Evolutionary conservation across 2,888 invertebrate species (phyloP).

Genomic region (Macrophya alboannulata): DNA sequence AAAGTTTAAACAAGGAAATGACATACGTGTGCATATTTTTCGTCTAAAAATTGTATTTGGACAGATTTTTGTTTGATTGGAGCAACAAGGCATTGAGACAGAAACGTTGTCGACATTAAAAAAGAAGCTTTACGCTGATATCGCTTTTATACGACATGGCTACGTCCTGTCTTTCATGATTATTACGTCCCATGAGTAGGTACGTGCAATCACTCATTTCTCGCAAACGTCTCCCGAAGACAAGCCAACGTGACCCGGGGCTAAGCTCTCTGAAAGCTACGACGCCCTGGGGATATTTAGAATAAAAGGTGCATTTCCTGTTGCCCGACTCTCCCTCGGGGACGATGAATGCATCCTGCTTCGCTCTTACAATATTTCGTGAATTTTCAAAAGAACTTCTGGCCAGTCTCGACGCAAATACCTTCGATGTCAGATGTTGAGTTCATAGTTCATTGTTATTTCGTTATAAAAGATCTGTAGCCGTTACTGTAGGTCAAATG

Average conservation of each 20-base stretch:
- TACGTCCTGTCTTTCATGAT: constrained; percentile 17
- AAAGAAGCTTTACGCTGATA: background rate
- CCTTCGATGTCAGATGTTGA: background rate
- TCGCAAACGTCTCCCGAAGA: constrained; percentile 18
- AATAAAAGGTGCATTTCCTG: constrained; percentile 51
- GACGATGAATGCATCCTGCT: constrained; percentile 31
- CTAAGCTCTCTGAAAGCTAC: constrained; percentile 49
- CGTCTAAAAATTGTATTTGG: background rate
- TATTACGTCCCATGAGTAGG: constrained; percentile 28
- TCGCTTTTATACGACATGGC: background rate
- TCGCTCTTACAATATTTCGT: background rate
- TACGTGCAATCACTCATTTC: constrained; percentile 46
- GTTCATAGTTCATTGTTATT: background rate
- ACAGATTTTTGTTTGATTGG: background rate
- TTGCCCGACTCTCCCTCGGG: constrained; percentile 33
- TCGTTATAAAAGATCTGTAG: background rate
- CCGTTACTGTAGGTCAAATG: background rate
- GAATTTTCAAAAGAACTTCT: background rate
- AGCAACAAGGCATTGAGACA: background rate
- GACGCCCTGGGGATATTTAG: constrained; percentile 48
- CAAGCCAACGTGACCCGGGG: constrained; percentile 24
- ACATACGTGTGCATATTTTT: background rate
- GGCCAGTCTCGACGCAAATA: background rate
- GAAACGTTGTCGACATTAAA: background rate
- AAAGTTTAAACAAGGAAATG: no score